Percentiles rank a stretch among this genome's conserved stretches.
Evolutionary conservation across 2,797 vertebrate genomes (phyloP).

Genomic region (Phrynocephalus guinanensis): DNA sequence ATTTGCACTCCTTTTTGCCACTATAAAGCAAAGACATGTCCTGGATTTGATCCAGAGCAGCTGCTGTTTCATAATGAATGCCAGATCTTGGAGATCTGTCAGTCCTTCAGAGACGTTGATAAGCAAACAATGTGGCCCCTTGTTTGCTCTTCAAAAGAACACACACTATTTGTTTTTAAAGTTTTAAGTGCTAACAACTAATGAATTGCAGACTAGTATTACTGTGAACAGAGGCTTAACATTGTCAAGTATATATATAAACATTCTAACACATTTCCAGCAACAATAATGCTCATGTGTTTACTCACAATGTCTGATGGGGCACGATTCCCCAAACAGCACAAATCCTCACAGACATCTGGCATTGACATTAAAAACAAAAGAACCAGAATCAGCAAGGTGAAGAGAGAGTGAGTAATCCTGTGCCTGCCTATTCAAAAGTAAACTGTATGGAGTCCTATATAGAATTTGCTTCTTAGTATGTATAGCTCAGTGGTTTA

Average conservation of each 20-base stretch:
- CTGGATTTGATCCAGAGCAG: slow-evolving; percentile 11
- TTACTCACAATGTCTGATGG: slow-evolving; percentile 35
- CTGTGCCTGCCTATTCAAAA: not conserved
- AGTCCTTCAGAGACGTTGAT: slow-evolving; percentile 31
- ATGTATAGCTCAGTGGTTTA: not conserved
- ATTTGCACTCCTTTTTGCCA: rapidly evolving
- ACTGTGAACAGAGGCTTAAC: slow-evolving; percentile 37
- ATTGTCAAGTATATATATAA: slow-evolving; percentile 58
- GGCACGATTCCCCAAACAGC: not conserved
- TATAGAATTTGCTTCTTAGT: not conserved
- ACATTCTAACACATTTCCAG: slow-evolving; percentile 37
- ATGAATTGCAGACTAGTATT: slow-evolving; percentile 54
- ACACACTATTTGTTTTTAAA: slow-evolving; percentile 57
- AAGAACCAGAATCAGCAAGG: not conserved
- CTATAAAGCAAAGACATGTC: not conserved
- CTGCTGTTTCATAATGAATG: not conserved
- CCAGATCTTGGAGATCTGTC: not conserved
- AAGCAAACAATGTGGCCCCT: not conserved
- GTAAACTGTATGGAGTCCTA: not conserved
- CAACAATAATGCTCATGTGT: slow-evolving; percentile 37
- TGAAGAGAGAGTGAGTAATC: not conserved
- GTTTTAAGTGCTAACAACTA: slow-evolving; percentile 71
- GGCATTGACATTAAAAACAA: not conserved
- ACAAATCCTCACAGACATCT: not conserved
- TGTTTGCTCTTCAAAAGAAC: slow-evolving; percentile 49